A percentile compares a stretch with the other conserved stretches of the same genome.
Conservation (phyloP, 2,797 vertebrate genomes). For the Manis javanica region DNA sequence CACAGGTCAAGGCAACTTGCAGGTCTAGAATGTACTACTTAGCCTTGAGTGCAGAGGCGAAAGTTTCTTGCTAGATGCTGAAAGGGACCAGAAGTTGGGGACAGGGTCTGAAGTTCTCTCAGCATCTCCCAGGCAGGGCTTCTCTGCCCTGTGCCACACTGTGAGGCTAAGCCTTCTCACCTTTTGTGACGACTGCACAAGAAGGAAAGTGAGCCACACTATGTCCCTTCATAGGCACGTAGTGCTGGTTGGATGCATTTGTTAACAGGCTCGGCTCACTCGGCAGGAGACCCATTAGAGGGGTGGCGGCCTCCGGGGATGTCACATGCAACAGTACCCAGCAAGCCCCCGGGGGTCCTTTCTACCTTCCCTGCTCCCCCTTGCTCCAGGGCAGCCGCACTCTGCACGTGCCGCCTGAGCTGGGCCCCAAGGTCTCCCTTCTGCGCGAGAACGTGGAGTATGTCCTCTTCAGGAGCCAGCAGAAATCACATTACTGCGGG, state of each 20-base stretch:
- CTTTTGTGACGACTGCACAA: not conserved
- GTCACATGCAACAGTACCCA: not conserved
- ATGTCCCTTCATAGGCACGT: not conserved
- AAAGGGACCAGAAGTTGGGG: not conserved
- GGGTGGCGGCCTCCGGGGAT: not conserved
- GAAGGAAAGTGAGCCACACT: not conserved
- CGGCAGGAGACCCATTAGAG: not conserved
- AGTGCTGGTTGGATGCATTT: not conserved
- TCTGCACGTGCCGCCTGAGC: not conserved
- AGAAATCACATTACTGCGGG: not conserved
- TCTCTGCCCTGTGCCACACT: not conserved
- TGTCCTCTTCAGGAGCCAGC: not conserved
- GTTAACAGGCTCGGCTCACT: not conserved
- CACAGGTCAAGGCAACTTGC: not conserved
- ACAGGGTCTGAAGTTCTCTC: not conserved
- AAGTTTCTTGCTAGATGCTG: not conserved
- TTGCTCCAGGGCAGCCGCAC: not conserved
- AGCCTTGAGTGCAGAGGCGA: not conserved
- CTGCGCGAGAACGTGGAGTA: not conserved
- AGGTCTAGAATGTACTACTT: not conserved
- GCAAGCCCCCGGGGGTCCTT: not conserved
- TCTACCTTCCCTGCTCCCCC: not conserved
- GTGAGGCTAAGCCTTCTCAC: not conserved
- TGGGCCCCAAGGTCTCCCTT: not conserved
- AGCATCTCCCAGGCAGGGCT: not conserved